phyloP scores from a whole-genome alignment of 2,797 vertebrate genomes.

The Sphenopsis melanotis region DNA sequence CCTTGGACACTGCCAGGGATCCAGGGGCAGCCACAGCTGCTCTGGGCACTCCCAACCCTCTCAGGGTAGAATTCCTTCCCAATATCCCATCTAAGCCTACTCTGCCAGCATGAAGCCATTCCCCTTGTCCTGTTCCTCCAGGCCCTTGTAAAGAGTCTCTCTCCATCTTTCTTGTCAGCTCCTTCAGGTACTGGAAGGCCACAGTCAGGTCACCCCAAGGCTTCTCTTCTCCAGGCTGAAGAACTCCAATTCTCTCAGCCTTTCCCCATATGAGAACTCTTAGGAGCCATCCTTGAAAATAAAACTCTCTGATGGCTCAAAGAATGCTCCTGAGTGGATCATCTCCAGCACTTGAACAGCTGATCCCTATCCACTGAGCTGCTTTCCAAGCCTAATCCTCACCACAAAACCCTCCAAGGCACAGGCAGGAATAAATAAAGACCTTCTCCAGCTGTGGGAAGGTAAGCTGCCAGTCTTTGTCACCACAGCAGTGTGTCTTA shows the following conservation, averaged over 20 bases:
- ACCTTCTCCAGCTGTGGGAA: neutral
- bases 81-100: neutral
- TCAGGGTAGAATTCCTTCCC: neutral
- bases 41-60: neutral
- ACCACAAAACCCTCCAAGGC: neutral
- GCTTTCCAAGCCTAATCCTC: neutral
- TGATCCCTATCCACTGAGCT: neutral
- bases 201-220: neutral
- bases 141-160: accelerated
- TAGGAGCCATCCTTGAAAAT: neutral
- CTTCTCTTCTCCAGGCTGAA: neutral
- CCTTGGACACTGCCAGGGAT: neutral
- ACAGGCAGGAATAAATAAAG: neutral
- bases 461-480: neutral
- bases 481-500: neutral
- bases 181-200: neutral
- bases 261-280: neutral
- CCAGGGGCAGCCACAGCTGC: neutral
- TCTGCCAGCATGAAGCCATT: neutral
- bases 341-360: neutral
- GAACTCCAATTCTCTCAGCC: neutral
- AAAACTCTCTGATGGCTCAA: neutral
- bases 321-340: neutral
- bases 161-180: neutral
- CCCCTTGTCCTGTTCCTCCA: neutral